Conservation (phyloP, 1,140 invertebrate genomes). For the Anoplolepis gracilipes region DNA sequence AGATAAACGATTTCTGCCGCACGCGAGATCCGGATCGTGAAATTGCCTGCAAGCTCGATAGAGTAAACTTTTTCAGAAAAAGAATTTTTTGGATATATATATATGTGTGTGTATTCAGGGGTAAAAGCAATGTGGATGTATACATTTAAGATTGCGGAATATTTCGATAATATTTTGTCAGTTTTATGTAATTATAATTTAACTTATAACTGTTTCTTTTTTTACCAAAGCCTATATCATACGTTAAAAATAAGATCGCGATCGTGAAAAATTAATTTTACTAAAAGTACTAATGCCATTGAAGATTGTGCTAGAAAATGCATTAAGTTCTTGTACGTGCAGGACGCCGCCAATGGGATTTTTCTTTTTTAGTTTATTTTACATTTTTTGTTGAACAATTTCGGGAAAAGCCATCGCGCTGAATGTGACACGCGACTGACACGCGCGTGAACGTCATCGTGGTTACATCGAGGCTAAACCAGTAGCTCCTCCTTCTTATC, state of each 20-base stretch:
- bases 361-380: constrained; percentile 20
- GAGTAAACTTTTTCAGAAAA: constrained; percentile 44
- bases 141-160: neutral
- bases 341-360: neutral
- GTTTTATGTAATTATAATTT: neutral
- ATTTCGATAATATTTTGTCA: constrained; percentile 7
- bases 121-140: constrained; percentile 24
- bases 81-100: neutral
- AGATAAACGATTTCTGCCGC: constrained; percentile 22
- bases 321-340: neutral
- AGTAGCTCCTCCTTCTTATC: constrained; percentile 66
- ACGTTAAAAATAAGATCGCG: neutral
- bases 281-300: neutral
- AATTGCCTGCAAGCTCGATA: constrained; percentile 53
- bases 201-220: neutral
- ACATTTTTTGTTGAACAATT: neutral
- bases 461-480: constrained; percentile 66
- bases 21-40: constrained; percentile 52
- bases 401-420: constrained; percentile 43
- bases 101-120: no score
- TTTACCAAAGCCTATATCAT: neutral
- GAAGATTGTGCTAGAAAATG: neutral
- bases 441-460: constrained; percentile 64
- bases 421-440: constrained; percentile 67
- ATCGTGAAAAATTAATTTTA: neutral